Evolutionary conservation across 2,888 invertebrate species (phyloP), one percentile per base, ranked within the genome.

Genomic region (Dryobotodes eremita): DNA sequence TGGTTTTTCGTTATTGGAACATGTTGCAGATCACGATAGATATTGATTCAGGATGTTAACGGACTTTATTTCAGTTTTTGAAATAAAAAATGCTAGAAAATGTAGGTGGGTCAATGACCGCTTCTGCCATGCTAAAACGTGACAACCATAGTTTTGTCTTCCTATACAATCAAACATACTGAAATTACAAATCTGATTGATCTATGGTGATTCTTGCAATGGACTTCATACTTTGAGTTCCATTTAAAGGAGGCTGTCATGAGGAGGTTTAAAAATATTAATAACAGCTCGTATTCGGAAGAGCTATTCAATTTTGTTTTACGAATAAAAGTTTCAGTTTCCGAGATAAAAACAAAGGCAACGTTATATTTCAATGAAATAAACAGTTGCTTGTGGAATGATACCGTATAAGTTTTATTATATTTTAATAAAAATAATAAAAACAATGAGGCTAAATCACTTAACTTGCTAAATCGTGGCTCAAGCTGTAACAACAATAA

Each of bases 401-500:
- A 42, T 42, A 42, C 42, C 7, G 7, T 20, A 70, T 5, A 50
- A 31, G 42, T 42, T 46, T 66, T n/a, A 17, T 68, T 48, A 1
- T 53, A 36, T 65, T 66, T 65, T 15, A 57, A 75, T 48, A 48
- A 15, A 46, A 31, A 42, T 17, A 55, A 36, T 36, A 3, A n/a
- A n/a, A n/a, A n/a, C n/a, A n/a, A n/a, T n/a, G n/a, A n/a, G n/a
- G n/a, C n/a, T n/a, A n/a, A n/a, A n/a, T n/a, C n/a, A n/a, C n/a
- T n/a, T n/a, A n/a, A n/a, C n/a, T 46, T 36, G 15, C 42, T 31
- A 50, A 68, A 77, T 71, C 17, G 10, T 23, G 50, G n/a, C 46
- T 53, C 17, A 66, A 53, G 17, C 23, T 65, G 36, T 15, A 57
- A 80, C 42, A 71, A 31, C 48, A 77, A 50, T 64, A n/a, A 68